Evolutionary conservation across 2,888 invertebrate genomes (phyloP).

Genomic region (Eurytoma adleriae): DNA sequence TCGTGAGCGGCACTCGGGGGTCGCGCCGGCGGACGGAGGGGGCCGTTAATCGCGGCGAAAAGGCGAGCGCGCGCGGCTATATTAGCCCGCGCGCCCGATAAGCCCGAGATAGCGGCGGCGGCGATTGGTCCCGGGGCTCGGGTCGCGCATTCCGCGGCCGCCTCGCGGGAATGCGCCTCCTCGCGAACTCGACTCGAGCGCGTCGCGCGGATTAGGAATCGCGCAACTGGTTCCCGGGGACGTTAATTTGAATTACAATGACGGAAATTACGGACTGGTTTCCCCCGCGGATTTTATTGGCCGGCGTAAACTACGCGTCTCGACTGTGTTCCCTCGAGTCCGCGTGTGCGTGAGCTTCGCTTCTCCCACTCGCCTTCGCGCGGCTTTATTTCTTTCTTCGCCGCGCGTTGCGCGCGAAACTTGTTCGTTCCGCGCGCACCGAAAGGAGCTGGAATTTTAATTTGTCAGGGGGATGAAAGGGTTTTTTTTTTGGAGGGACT

Average conservation of each 20-base stretch:
- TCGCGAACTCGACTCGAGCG: background rate
- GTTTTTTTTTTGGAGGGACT: constrained; percentile 51
- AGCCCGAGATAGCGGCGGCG: constrained; percentile 54
- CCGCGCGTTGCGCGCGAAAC: constrained; percentile 42
- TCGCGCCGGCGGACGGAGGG: background rate
- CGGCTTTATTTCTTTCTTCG: background rate
- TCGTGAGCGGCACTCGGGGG: background rate
- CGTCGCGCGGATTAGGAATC: constrained; percentile 50
- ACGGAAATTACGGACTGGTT: constrained; percentile 54
- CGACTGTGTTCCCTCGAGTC: background rate
- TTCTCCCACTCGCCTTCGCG: background rate
- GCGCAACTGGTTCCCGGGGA: constrained; percentile 43
- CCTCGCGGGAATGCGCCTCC: constrained; percentile 14
- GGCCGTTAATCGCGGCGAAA: constrained; percentile 13
- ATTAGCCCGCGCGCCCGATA: constrained; percentile 52
- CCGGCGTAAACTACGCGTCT: constrained; percentile 38
- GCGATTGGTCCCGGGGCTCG: constrained; percentile 57
- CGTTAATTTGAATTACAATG: constrained; percentile 58
- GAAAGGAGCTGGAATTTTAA: constrained; percentile 57
- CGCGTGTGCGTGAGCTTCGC: constrained; percentile 11
- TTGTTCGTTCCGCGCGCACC: constrained; percentile 38
- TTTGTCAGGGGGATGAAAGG: constrained; percentile 59
- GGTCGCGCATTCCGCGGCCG: constrained; percentile 42
- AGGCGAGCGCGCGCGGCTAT: constrained; percentile 27
- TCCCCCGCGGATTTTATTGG: constrained; percentile 47